Conservation (phyloP, 2,113 vertebrate species). For the Poicephalus meyeri region DNA sequence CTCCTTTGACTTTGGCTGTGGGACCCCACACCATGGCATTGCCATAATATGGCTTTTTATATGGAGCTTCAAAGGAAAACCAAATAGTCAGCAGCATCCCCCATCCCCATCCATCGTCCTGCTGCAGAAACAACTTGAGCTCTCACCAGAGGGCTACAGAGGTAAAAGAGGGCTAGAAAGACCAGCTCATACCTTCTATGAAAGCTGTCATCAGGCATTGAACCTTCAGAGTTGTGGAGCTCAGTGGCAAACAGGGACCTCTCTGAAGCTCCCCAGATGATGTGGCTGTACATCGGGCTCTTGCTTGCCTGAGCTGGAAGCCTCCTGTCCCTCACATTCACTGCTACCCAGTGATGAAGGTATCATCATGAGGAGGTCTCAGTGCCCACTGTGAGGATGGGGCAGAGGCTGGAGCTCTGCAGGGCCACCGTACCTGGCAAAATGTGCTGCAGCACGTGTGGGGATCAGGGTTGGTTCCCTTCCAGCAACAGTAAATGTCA, state of each 20-base stretch:
- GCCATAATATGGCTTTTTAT: background rate
- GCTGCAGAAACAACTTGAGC: background rate
- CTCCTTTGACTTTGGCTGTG: background rate
- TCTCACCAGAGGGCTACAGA: background rate
- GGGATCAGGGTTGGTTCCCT: background rate
- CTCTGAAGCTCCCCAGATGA: background rate
- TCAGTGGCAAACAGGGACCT: background rate
- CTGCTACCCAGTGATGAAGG: fast-evolving
- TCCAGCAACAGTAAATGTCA: background rate
- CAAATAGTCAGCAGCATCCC: background rate
- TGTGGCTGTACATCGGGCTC: background rate
- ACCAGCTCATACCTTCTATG: background rate
- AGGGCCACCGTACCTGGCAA: background rate
- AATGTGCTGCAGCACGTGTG: fast-evolving
- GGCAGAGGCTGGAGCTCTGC: background rate
- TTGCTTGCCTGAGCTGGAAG: background rate
- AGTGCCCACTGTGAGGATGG: background rate
- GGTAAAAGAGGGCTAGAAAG: background rate
- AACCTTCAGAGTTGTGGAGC: background rate
- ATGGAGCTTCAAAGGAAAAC: background rate
- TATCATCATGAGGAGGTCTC: background rate
- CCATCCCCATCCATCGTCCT: background rate
- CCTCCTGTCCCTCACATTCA: fast-evolving
- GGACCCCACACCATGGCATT: background rate
- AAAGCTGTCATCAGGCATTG: background rate